Conservation (phyloP, 1,140 invertebrate species). For the Rhopalosiphum maidis region DNA sequence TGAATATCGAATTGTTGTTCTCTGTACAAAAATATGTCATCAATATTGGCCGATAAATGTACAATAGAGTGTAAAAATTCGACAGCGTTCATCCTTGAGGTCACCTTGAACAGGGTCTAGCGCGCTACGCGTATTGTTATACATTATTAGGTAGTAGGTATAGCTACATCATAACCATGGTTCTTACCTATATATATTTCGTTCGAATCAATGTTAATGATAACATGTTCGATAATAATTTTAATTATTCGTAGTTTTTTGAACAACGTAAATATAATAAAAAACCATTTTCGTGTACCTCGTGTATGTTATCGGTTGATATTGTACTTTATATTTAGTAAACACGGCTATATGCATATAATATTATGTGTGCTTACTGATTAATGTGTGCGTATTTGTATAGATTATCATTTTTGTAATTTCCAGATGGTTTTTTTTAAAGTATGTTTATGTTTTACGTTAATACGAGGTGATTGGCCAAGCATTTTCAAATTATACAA, state of each 20-base stretch:
- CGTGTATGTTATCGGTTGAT: not conserved
- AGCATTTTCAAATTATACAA: no score
- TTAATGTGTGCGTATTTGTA: no score
- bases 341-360: no score
- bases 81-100: conserved; percentile 1
- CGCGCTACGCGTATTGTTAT: not conserved
- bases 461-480: no score
- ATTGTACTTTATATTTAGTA: not conserved
- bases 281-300: not conserved
- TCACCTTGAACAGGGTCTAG: not conserved
- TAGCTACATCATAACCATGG: not conserved
- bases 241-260: not conserved
- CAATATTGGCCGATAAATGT: not conserved
- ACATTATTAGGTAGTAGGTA: not conserved
- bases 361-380: no score
- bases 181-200: not conserved
- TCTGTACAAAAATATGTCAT: not conserved
- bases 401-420: no score
- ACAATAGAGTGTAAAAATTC: not conserved
- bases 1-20: not conserved
- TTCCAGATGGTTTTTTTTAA: no score
- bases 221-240: not conserved
- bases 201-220: not conserved
- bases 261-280: not conserved
- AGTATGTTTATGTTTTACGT: no score